Evolutionary conservation across 2,113 vertebrate genomes (phyloP).

Genomic region (Scortum barcoo): DNA sequence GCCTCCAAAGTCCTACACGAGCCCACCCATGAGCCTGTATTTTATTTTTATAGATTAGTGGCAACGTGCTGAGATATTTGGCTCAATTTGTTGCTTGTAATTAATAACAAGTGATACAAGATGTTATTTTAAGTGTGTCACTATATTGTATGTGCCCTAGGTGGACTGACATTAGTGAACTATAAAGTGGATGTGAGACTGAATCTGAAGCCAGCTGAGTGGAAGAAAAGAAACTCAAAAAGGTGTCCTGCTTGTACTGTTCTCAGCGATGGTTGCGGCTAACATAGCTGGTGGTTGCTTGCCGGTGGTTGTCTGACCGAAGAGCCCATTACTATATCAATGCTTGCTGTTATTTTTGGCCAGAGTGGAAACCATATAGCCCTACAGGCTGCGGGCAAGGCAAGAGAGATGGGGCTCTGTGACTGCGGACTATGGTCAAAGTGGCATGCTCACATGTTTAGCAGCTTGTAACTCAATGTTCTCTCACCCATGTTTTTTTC

Average conservation of each 20-base stretch:
- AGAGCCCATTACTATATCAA: conserved; percentile 68
- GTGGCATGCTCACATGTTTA: conserved; percentile 41
- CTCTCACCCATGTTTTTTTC: conserved; percentile 46
- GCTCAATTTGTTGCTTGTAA: not conserved
- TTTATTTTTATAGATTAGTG: not conserved
- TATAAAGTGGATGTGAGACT: not conserved
- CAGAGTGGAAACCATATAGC: conserved; percentile 82
- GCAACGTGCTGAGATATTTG: not conserved
- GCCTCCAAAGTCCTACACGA: no score
- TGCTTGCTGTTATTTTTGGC: conserved; percentile 82
- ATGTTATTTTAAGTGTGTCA: not conserved
- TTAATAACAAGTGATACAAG: not conserved
- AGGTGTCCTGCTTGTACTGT: conserved; percentile 10
- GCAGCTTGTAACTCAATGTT: conserved; percentile 19
- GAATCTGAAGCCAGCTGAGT: not conserved
- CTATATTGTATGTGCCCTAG: not conserved
- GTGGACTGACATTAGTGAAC: not conserved
- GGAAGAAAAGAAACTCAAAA: not conserved
- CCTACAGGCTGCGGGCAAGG: conserved; percentile 46
- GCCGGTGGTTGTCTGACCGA: conserved; percentile 30
- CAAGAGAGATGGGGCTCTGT: conserved; percentile 32
- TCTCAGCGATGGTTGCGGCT: not conserved
- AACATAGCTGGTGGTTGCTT: conserved; percentile 31
- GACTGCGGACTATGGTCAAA: conserved; percentile 41
- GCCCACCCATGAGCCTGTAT: not conserved